Conservation (phyloP, 2,113 vertebrate genomes). For the Suncus etruscus region DNA sequence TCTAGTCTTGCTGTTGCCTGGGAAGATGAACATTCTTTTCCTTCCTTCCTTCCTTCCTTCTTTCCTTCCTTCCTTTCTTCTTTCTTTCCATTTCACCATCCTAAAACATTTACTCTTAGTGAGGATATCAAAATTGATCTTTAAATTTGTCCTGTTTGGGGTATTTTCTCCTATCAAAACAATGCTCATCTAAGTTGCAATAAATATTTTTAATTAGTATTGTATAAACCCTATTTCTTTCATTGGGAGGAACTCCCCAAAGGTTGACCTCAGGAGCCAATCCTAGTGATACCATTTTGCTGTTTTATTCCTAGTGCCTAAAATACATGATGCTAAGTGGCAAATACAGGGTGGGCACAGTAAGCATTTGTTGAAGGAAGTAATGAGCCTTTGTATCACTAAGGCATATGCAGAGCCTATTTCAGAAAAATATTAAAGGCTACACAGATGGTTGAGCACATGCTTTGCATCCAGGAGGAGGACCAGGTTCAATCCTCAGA, state of each 20-base stretch:
- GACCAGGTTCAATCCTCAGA: background rate
- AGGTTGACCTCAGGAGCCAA: no score
- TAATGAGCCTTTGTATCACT: background rate
- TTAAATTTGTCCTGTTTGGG: background rate
- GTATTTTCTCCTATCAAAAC: background rate
- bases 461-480: background rate
- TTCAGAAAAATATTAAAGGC: background rate
- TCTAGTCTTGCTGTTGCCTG: background rate
- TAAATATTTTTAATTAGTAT: background rate
- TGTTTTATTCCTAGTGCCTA: background rate
- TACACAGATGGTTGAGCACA: background rate
- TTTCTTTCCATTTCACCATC: background rate
- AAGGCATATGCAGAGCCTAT: background rate
- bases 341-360: no score
- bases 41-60: no score
- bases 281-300: background rate
- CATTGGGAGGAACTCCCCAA: background rate
- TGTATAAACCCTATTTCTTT: background rate
- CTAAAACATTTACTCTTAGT: background rate
- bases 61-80: no score
- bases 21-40: background rate
- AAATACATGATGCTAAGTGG: no score
- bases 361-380: background rate
- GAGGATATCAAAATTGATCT: background rate
- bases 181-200: no score